Evolutionary conservation across 2,888 invertebrate genomes (phyloP), one percentile per base, ranked within the genome.

Genomic region (Mylabris sibirica): DNA sequence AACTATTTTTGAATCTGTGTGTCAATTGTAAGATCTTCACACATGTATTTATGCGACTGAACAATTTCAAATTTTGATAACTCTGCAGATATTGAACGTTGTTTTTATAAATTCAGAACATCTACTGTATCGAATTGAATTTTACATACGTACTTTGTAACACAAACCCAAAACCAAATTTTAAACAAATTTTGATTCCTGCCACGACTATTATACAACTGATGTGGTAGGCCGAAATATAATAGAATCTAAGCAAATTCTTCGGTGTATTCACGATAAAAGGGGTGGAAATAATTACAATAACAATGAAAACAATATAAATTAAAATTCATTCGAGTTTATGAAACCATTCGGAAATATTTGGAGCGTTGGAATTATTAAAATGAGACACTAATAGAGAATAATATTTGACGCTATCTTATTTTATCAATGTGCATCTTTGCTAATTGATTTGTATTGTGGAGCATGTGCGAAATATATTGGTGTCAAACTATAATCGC

Each of bases 311-410:
- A 24, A 57, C 20, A 49, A 49, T 22, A 20, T 34, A 12, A 5
- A 38, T 60, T 20, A 30, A 60, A 60, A 30, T 60, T 35, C 17
- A 24, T 22, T 30, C 24, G n/a, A 12, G 17, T 9, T 30, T 60
- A 2, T 11, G 44, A 1, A 44, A 17, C 44, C 2, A 17, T 44
- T 17, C 5, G n/a, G n/a, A 6, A 17, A 6, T 17, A 44, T 44
- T 44, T 17, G n/a, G 5, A 11, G 14, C 12, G 17, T 60, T 49
- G 34, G 4, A 60, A 60, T 60, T 60, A 61, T 61, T 35, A 20
- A 61, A 61, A 61, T 61, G 6, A 17, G 38, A 17, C 17, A 17
- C 22, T 38, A 24, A 24, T 5, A 3, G 24, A 24, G 14, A 24
- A 57, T 57, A 3, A 57, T 22, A 57, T 22, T 5, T 24, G 12